These are phyloP conservation scores for Rhysida immarginata DNA, from an alignment of 1,140 invertebrate species.

Conservation along the genomic window DNA sequence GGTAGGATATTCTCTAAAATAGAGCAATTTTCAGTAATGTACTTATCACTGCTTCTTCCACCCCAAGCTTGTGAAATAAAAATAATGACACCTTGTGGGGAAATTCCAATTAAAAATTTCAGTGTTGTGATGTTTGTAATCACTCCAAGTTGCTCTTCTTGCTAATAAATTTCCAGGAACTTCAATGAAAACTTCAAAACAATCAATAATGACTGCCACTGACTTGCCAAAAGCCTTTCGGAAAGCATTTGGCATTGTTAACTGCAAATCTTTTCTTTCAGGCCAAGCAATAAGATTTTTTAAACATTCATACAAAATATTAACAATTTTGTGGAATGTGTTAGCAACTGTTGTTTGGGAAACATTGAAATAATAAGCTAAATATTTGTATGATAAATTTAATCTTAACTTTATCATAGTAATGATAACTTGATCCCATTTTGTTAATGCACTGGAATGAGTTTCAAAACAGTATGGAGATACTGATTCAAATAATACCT, in stretches of 20 bases:
- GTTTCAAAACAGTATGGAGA: conserved; percentile 14
- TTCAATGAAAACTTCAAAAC: conserved; percentile 17
- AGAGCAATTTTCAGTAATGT: conserved; percentile 18
- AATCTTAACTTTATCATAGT: background rate
- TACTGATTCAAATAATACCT: too few relatives aligned
- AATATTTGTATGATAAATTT: background rate
- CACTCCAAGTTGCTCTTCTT: conserved; percentile 11
- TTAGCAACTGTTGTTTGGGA: conserved; percentile 6
- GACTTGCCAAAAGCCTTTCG: background rate
- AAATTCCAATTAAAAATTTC: conserved; percentile 22
- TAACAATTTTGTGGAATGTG: too few relatives aligned
- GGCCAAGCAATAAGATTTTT: too few relatives aligned
- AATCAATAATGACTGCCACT: conserved; percentile 14
- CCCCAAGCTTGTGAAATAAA: too few relatives aligned
- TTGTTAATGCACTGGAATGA: background rate
- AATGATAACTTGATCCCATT: background rate
- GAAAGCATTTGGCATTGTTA: conserved; percentile 4
- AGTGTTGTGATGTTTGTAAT: conserved; percentile 18
- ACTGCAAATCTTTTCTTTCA: conserved; percentile 6
- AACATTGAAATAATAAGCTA: conserved; percentile 12
- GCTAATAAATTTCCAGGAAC: conserved; percentile 9
- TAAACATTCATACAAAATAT: too few relatives aligned
- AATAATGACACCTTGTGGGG: conserved; percentile 21
- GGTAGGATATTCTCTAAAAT: conserved; percentile 18
- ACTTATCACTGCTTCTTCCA: too few relatives aligned